phyloP scores from a whole-genome alignment of 2,888 invertebrate genomes.

The Cynaeus angustus region DNA sequence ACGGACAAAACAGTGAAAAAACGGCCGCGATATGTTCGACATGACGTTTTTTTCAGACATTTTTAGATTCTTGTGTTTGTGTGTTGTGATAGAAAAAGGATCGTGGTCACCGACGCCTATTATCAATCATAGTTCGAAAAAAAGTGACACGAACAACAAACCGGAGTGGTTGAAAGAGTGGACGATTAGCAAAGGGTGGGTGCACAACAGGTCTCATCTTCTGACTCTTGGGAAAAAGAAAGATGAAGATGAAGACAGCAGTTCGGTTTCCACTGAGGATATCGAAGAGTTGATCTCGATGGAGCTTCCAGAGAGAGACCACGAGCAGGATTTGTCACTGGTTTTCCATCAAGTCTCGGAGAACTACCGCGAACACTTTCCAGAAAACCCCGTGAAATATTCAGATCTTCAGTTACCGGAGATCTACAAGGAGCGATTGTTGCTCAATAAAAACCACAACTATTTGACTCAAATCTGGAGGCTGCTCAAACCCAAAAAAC shows the following conservation, averaged over 20 bases:
- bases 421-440: conserved; percentile 64
- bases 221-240: conserved; percentile 60
- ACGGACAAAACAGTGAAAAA: conserved; percentile 28
- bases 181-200: conserved; percentile 72
- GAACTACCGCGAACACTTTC: conserved; percentile 68
- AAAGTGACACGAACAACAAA: conserved; percentile 51
- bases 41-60: conserved; percentile 48
- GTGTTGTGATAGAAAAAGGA: conserved; percentile 64
- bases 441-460: conserved; percentile 53
- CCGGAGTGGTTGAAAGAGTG: conserved; percentile 71
- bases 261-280: conserved; percentile 66
- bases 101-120: conserved; percentile 64
- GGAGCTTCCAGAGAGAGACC: conserved; percentile 36
- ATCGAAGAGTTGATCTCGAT: conserved; percentile 67
- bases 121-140: conserved; percentile 26
- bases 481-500: conserved; percentile 57
- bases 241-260: conserved; percentile 54
- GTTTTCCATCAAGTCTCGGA: conserved; percentile 63
- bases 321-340: conserved; percentile 55
- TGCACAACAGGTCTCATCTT: conserved; percentile 68
- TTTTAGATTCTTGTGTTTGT: conserved; percentile 65
- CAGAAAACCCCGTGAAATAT: conserved; percentile 53
- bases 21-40: conserved; percentile 36
- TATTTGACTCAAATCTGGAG: conserved; percentile 58
- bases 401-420: conserved; percentile 59